Evolutionary conservation across 2,113 vertebrate species (phyloP).

Genomic region (Channa argus): DNA sequence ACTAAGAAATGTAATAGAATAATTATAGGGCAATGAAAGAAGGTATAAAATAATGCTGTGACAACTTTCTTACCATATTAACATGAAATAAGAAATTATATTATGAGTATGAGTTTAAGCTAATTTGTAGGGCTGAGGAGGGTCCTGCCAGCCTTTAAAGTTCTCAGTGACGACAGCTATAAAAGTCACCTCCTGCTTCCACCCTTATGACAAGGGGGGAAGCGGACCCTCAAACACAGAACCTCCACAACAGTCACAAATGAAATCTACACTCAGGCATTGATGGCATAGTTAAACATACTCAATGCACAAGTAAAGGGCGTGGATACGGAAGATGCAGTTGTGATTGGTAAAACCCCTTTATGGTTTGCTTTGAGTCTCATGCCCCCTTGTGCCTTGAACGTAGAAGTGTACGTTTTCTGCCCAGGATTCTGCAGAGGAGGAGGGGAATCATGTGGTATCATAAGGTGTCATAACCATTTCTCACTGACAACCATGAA

Average conservation of each 20-base stretch:
- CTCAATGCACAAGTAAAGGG: slow-evolving; percentile 3
- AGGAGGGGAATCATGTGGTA: slow-evolving; percentile 7
- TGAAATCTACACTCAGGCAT: neutral
- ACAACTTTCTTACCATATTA: no score
- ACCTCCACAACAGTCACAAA: neutral
- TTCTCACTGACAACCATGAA: neutral
- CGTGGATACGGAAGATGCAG: neutral
- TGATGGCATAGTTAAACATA: slow-evolving; percentile 5
- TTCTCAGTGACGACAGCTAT: slow-evolving; percentile 29
- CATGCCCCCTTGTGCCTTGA: slow-evolving; percentile 54
- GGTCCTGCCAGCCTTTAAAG: slow-evolving; percentile 18
- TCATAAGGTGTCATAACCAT: neutral
- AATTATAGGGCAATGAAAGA: no score
- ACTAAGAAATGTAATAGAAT: no score
- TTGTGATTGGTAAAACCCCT: no score
- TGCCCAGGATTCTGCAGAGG: neutral
- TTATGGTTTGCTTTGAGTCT: slow-evolving; percentile 22
- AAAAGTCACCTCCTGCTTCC: slow-evolving; percentile 42
- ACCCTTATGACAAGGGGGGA: slow-evolving; percentile 2
- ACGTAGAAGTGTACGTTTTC: neutral
- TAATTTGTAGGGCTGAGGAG: neutral
- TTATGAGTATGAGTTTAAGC: no score
- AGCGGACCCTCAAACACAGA: slow-evolving; percentile 42
- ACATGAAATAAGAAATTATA: no score
- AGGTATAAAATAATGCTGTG: no score